phyloP scores from a whole-genome alignment of 1,140 invertebrate genomes.

The Probaryconus sp. region DNA sequence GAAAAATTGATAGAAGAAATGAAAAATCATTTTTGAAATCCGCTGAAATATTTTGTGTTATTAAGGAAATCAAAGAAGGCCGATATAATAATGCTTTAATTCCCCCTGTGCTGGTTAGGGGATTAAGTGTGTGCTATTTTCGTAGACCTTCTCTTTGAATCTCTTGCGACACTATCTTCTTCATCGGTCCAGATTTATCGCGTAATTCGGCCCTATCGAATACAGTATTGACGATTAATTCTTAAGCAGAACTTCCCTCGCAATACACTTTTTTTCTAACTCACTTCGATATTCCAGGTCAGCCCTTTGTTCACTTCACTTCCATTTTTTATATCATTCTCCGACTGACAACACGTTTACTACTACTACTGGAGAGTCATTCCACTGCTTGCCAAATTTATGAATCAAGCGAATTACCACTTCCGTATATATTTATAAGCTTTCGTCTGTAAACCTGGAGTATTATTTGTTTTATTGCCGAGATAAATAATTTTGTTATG shows the following conservation, averaged over 20 bases:
- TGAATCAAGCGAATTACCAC: background rate
- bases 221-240: conserved; percentile 3
- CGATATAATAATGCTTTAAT: conserved; percentile 12
- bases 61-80: background rate
- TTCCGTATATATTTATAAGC: background rate
- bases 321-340: conserved; percentile 25
- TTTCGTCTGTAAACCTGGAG: background rate
- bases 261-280: too few relatives aligned
- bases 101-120: background rate
- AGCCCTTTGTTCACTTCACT: background rate
- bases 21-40: too few relatives aligned
- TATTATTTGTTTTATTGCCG: background rate
- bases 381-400: conserved; percentile 9
- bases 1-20: too few relatives aligned
- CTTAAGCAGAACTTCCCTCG: background rate
- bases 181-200: conserved; percentile 16
- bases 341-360: conserved; percentile 39
- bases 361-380: conserved; percentile 17
- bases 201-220: background rate
- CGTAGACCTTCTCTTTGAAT: conserved; percentile 4
- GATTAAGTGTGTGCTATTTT: background rate
- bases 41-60: too few relatives aligned
- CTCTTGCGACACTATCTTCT: conserved; percentile 15
- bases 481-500: too few relatives aligned
- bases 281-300: background rate